Percentiles rank a stretch among this genome's conserved stretches.
Conservation (phyloP, 1,140 invertebrate genomes). For the Brachionus calyciflorus region DNA sequence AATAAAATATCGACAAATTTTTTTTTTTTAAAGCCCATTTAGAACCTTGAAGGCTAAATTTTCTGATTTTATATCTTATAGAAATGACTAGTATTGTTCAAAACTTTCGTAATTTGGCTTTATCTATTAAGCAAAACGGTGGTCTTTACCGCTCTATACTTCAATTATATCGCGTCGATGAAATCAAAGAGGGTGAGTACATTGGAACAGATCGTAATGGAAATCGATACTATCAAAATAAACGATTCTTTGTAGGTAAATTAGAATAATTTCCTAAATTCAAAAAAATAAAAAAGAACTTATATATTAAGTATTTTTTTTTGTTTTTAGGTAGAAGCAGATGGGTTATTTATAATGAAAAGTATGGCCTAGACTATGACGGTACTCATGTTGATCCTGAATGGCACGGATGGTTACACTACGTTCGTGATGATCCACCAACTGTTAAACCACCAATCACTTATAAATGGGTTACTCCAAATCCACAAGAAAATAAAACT, state of each 20-base stretch:
- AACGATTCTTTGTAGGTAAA: constrained; percentile 77
- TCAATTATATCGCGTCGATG: constrained; percentile 68
- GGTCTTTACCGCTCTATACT: constrained; percentile 5
- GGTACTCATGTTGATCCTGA: constrained; percentile 85
- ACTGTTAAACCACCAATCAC: constrained; percentile 57
- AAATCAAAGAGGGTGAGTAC: constrained; percentile 76
- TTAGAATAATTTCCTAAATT: not conserved
- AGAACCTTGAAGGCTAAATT: no score
- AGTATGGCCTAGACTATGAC: constrained; percentile 80
- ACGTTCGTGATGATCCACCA: constrained; percentile 73
- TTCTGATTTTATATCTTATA: no score
- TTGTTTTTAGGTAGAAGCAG: constrained; percentile 72
- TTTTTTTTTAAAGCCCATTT: no score
- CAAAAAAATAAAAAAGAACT: not conserved
- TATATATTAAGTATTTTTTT: no score
- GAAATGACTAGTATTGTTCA: constrained; percentile 30
- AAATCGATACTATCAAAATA: constrained; percentile 93
- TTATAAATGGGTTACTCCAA: constrained; percentile 73
- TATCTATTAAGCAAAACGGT: constrained; percentile 36
- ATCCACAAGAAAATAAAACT: constrained; percentile 75
- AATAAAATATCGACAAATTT: no score
- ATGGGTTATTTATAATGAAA: constrained; percentile 83
- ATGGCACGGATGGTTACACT: constrained; percentile 64
- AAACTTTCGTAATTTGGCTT: constrained; percentile 25
- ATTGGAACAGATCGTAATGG: constrained; percentile 93